Base-by-base conservation (phyloP, 2,113 vertebrate genomes). In the Sylvia atricapilla region DNA sequence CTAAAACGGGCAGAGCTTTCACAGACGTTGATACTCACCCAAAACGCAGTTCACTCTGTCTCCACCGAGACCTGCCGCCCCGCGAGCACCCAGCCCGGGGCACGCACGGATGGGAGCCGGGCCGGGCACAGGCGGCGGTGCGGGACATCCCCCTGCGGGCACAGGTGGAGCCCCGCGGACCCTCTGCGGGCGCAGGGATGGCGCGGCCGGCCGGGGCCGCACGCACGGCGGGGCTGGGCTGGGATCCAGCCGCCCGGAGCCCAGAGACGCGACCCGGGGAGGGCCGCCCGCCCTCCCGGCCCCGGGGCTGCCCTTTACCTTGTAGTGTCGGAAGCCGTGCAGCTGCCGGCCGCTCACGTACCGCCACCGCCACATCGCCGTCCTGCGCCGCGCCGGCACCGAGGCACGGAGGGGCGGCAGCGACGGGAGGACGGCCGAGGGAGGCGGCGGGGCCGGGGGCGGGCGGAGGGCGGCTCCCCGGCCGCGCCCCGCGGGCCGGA, bases 271-370 rank as follows among this genome's bases (percentile, higher is more conserved):
- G 14, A 17, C 25, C 19, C 7, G 19, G 70, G 14, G 13, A 28
- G 43, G 7, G 18, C 5, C 19, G 23, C 44, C 52, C 15, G 3
- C 31, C 22, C 30, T 19, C 20, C 64, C 37, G 7, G 27, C 6
- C 24, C 55, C 24, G 41, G 35, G 12, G 15, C 58, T 2, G 35
- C 13, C 41, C 30, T 4, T 90, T 95, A 98, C 97, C 97, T 98
- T 96, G 74, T 98, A 97, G 25, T 69, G 96, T 84, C 96, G 96
- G 93, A 97, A 97, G 69, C 97, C 97, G 37, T 96, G 95, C 85
- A 97, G 92, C 89, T 98, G 97, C 87, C 74, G 89, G 37, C 9
- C 46, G 69, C 94, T 97, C 73, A 97, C 94, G 63, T 97, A 72
- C 67, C 69, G 89, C 91, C 96, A 68, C 72, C 73, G 91, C 92